phyloP scores from a whole-genome alignment of 2,888 invertebrate genomes.

The Agriopis leucophaearia region DNA sequence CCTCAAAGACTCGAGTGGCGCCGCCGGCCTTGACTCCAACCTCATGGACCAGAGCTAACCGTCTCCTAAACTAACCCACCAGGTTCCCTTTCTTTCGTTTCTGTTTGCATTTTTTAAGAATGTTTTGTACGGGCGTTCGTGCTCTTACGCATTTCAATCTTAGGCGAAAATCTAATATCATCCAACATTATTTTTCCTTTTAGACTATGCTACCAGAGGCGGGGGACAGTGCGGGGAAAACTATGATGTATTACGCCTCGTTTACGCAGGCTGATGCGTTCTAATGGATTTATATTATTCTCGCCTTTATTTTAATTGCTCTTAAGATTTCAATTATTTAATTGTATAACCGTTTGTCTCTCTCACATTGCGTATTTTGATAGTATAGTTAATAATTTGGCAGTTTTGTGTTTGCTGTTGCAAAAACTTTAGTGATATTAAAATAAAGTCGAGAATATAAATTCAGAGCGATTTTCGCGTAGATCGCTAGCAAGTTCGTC shows the following conservation, averaged over 20 bases:
- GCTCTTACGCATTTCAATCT: background rate
- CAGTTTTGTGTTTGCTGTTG: too few relatives aligned
- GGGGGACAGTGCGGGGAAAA: background rate
- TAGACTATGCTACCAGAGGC: background rate
- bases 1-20: constrained; percentile 91
- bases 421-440: too few relatives aligned
- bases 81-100: constrained; percentile 52
- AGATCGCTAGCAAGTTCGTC: background rate
- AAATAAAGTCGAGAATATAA: too few relatives aligned
- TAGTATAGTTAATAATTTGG: too few relatives aligned
- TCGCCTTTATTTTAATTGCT: too few relatives aligned
- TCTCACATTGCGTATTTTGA: too few relatives aligned
- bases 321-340: too few relatives aligned
- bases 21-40: constrained; percentile 87
- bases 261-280: too few relatives aligned
- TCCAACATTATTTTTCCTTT: background rate
- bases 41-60: constrained; percentile 92
- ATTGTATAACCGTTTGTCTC: too few relatives aligned
- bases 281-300: too few relatives aligned
- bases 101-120: constrained; percentile 64
- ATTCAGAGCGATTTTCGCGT: background rate
- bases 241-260: background rate
- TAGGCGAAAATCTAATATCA: background rate
- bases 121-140: constrained; percentile 3
- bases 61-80: constrained; percentile 23